Base-by-base conservation (phyloP, 2,113 vertebrate genomes). In the Heterotis niloticus region DNA sequence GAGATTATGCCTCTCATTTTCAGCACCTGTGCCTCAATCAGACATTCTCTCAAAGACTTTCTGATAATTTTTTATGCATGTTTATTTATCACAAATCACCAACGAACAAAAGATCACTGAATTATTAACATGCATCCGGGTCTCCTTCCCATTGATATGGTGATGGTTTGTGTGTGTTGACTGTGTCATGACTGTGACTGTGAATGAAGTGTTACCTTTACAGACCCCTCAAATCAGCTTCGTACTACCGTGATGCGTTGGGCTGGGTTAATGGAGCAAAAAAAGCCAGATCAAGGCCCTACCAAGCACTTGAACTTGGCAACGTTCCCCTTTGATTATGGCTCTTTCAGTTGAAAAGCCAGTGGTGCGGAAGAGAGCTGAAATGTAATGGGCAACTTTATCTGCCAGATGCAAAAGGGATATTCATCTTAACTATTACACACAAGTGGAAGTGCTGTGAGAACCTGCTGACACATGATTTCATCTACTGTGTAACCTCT, bases 341-440 rank as follows among this genome's bases (percentile, higher is more conserved):
- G 79, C 67, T 82, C 76, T 80, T 81, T 84, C 81, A 72, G 56
- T 84, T 82, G 76, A 64, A 77, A 52, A n/a, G 59, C 78, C 75
- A 52, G 84, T 87, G 86, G 78, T 84, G 85, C 87, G 86, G 87
- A 86, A 84, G 78, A 74, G 80, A 77, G 80, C 84, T 83, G 79
- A 84, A 75, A 62, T 59, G 82, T 88, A 88, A 89, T 90, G 84
- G 85, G 68, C 60, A 75, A 75, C 24, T 59, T 3, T 23, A 18
- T 29, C 16, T 34, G 16, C 10, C 51, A 23, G 72, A 51, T 23
- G 10, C 0, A 10, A 51, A 16, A 17, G 54, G 54, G 23, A 60
- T 62, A n/a, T 26, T 17, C 44, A 20, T 20, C 0, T 56, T 44
- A 70, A 26, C 56, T 26, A 70, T 71, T n/a, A 69, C 57, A 69